Conservation (phyloP, 2,888 invertebrate species). For the Electrophaes corylata region DNA sequence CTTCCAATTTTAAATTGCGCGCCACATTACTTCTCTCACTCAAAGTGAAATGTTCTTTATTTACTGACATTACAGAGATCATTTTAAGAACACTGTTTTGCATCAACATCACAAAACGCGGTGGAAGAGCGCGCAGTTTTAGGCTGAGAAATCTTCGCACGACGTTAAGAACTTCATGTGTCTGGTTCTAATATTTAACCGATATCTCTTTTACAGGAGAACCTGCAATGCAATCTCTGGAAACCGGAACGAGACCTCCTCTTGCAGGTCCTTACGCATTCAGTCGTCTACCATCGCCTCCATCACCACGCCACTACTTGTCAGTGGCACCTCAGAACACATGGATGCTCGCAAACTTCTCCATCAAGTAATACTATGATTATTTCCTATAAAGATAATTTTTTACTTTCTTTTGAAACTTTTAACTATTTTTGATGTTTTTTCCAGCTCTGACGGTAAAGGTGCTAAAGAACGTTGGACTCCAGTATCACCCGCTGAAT, state of each 20-base stretch:
- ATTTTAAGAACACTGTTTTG: too few relatives aligned
- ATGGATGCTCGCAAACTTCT: conserved; percentile 93
- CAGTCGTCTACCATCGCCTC: conserved; percentile 92
- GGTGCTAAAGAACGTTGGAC: conserved; percentile 71
- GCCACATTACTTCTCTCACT: too few relatives aligned
- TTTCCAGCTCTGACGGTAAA: conserved; percentile 67
- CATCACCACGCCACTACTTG: conserved; percentile 91
- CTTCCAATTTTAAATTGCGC: too few relatives aligned
- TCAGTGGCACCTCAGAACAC: conserved; percentile 89
- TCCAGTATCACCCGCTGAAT: conserved; percentile 62
- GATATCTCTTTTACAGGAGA: conserved; percentile 24
- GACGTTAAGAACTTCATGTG: neutral
- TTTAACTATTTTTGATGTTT: neutral
- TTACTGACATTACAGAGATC: too few relatives aligned
- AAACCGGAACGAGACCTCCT: conserved; percentile 89
- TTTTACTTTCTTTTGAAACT: too few relatives aligned
- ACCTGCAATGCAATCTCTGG: conserved; percentile 49
- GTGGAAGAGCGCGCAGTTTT: too few relatives aligned
- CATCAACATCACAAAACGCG: too few relatives aligned
- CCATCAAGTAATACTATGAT: conserved; percentile 86
- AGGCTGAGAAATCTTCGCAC: too few relatives aligned
- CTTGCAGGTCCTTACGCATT: conserved; percentile 95
- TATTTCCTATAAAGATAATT: too few relatives aligned
- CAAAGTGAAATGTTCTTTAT: too few relatives aligned
- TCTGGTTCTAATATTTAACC: neutral